Evolutionary conservation across 2,113 vertebrate genomes (phyloP), one percentile per base, ranked within the genome.

Genomic region (Aix galericulata): DNA sequence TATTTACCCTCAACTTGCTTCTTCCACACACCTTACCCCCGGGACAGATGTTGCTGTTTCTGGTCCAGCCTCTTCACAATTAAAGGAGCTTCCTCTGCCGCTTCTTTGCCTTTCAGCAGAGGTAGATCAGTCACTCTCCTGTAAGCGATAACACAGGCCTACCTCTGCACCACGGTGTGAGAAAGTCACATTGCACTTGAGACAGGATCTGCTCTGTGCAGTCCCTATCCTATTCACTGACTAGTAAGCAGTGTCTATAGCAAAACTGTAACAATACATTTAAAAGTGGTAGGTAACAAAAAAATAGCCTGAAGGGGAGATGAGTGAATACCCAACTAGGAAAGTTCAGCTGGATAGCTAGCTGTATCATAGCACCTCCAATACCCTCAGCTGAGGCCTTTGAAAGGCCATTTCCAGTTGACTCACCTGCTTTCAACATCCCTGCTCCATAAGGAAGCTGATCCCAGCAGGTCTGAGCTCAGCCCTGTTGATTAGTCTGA

Each of bases 101-200:
- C 1, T 36, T 63, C 53, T n/a, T 21, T 6, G 17, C 63, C 42
- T 40, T 13, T 3, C 3, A 13, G 25, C 10, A 27, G 23, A 5
- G 5, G 13, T 27, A 46, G 38, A 8, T 13, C 0, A 1, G 31
- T 10, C 1, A 7, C 6, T 8, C 1, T 6, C 6, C 0, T 8
- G 4, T 13, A 4, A 20, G 48, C n/a, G 36, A 2, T 0, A 7
- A 1, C 46, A 3, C 34, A 23, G 20, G 29, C 2, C 34, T 4
- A 20, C 8, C 32, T 10, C 16, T 7, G 1, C 9, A 7, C 34
- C 29, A 17, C 34, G 29, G 42, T 1, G 4, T 10, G 3, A 38
- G 6, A 0, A 2, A 4, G 29, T 5, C 38, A 11, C 1, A 0
- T 2, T 11, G 23, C 23, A n/a, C 3, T 6, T 2, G 8, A 42